Conservation (phyloP, 53 echinoderm and acorn worm species). For the Arbacia lixula region DNA sequence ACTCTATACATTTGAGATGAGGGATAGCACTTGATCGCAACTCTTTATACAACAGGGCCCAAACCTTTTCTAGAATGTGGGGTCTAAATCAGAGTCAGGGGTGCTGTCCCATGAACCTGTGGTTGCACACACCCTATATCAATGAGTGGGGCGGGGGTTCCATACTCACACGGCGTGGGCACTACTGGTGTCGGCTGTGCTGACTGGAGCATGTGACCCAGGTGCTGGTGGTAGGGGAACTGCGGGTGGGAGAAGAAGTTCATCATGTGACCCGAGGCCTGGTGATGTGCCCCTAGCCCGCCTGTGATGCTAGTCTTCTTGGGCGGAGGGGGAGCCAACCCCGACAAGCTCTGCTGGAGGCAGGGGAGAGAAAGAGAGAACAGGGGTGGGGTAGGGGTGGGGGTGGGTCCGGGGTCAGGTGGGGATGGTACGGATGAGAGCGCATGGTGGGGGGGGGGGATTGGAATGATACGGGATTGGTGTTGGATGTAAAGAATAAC, state of each 20-base stretch:
- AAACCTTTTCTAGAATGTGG: too few relatives aligned
- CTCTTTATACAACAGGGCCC: too few relatives aligned
- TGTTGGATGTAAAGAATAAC: neutral
- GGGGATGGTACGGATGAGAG: neutral
- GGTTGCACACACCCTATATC: too few relatives aligned
- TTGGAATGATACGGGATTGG: neutral
- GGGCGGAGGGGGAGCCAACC: conserved; percentile 65
- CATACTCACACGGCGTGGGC: conserved; percentile 58
- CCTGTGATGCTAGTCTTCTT: conserved; percentile 46
- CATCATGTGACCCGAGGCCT: conserved; percentile 33
- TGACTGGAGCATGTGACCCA: conserved; percentile 9
- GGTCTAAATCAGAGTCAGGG: too few relatives aligned
- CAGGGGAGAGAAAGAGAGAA: neutral
- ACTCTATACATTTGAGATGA: too few relatives aligned
- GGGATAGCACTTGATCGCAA: too few relatives aligned
- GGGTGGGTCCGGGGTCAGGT: conserved; percentile 9
- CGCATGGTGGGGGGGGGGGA: neutral
- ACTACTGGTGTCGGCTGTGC: conserved; percentile 52
- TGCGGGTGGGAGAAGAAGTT: conserved; percentile 38
- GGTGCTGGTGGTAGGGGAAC: conserved; percentile 27
- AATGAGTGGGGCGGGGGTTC: too few relatives aligned
- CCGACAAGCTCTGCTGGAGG: conserved; percentile 44
- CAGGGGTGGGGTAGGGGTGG: neutral
- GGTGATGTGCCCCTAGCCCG: neutral
- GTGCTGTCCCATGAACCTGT: too few relatives aligned